Evolutionary conservation across 2,888 invertebrate species (phyloP).

Genomic region (Catocala nupta): DNA sequence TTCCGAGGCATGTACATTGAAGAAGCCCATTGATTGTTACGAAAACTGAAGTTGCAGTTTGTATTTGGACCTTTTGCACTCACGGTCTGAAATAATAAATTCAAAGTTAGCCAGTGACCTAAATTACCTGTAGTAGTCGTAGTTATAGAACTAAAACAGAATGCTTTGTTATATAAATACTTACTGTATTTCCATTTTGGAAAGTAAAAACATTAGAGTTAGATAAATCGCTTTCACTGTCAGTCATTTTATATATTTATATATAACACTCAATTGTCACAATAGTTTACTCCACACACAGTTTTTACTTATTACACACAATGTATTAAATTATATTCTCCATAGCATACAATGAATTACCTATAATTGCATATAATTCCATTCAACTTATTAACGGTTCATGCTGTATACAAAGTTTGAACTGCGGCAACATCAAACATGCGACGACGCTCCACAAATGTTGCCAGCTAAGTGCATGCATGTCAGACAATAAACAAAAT

Average conservation of each 20-base stretch:
- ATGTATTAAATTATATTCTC: neutral
- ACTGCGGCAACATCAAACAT: too few relatives aligned
- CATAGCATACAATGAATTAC: too few relatives aligned
- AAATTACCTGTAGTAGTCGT: too few relatives aligned
- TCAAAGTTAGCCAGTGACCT: too few relatives aligned
- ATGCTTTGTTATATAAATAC: slow-evolving; percentile 26
- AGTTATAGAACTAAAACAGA: too few relatives aligned
- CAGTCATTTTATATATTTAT: slow-evolving; percentile 49
- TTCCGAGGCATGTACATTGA: slow-evolving; percentile 63
- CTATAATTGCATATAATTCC: neutral
- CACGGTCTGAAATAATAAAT: slow-evolving; percentile 60
- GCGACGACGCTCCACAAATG: too few relatives aligned
- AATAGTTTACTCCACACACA: neutral
- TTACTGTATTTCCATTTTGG: slow-evolving; percentile 65
- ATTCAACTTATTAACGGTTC: slow-evolving; percentile 19
- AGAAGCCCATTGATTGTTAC: slow-evolving; percentile 59
- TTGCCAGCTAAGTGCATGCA: too few relatives aligned
- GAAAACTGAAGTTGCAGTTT: slow-evolving; percentile 59
- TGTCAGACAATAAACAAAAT: too few relatives aligned
- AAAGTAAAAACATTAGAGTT: slow-evolving; percentile 57
- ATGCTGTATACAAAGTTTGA: slow-evolving; percentile 19
- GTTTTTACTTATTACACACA: neutral
- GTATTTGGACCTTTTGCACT: slow-evolving; percentile 66
- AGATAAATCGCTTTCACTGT: slow-evolving; percentile 68
- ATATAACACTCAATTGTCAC: neutral